A percentile compares a stretch with the other conserved stretches of the same genome.
phyloP scores from a whole-genome alignment of 2,888 invertebrate genomes.

The Empis livida region DNA sequence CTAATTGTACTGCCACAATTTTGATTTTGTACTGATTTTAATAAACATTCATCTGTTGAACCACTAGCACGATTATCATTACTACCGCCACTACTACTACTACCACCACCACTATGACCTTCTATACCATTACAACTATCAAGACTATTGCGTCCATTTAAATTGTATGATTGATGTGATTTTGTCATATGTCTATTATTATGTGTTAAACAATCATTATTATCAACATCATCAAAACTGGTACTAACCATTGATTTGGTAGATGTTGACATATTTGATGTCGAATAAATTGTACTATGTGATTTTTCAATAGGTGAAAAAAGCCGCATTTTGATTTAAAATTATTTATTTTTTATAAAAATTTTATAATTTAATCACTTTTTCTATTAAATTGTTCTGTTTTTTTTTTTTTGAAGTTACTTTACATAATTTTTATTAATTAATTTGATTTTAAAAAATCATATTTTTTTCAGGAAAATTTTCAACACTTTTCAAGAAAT shows the following conservation, averaged over 20 bases:
- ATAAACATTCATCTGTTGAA: background rate
- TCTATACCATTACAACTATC: background rate
- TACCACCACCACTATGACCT: background rate
- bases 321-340: constrained; percentile 15
- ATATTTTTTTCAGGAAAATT: no score
- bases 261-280: constrained; percentile 12
- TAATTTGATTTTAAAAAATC: no score
- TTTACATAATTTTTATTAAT: no score
- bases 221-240: constrained; percentile 5
- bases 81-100: background rate
- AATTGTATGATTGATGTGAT: constrained; percentile 2
- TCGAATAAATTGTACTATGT: constrained; percentile 14
- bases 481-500: no score
- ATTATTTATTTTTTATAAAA: no score
- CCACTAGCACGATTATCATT: no score
- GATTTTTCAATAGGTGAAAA: constrained; percentile 16
- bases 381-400: no score
- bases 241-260: constrained; percentile 12
- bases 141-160: background rate
- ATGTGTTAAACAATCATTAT: constrained; percentile 3
- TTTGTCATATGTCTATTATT: constrained; percentile 1
- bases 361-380: background rate
- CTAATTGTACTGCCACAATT: background rate
- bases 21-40: background rate
- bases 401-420: no score